Percentiles rank a stretch among this genome's conserved stretches.
Evolutionary conservation across 1,140 invertebrate genomes (phyloP).

Genomic region (Metaphire vulgaris): DNA sequence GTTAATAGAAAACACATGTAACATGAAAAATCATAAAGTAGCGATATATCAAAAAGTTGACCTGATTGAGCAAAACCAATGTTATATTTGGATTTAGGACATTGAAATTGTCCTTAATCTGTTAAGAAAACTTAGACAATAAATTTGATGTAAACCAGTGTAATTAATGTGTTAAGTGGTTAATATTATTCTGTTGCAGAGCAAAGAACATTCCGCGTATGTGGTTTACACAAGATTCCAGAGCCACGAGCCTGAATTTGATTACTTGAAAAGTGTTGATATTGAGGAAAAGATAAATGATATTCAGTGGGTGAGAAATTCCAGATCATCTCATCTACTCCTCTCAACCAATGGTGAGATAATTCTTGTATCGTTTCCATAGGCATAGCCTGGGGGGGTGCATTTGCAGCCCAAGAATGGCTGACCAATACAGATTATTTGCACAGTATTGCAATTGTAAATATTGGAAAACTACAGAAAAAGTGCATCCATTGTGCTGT

Average conservation of each 20-base stretch:
- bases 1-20: background rate
- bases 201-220: conserved; percentile 67
- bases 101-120: background rate
- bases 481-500: conserved; percentile 58
- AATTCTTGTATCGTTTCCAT: too few relatives aligned
- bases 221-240: conserved; percentile 99
- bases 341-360: conserved; percentile 94
- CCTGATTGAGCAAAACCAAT: background rate
- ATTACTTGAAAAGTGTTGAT: conserved; percentile 98
- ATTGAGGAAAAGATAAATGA: conserved; percentile 99
- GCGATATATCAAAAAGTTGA: background rate
- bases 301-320: conserved; percentile 97
- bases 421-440: background rate
- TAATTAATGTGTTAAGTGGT: background rate
- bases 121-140: too few relatives aligned
- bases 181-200: background rate
- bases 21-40: background rate
- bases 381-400: background rate
- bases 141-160: too few relatives aligned
- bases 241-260: conserved; percentile 98
- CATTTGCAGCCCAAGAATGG: conserved; percentile 7
- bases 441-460: background rate
- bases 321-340: conserved; percentile 88
- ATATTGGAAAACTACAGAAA: conserved; percentile 93
- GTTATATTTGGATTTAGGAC: background rate